These are phyloP conservation scores for Cheilosia soror DNA, from an alignment of 2,888 invertebrate genomes.

Conservation along the genomic window DNA sequence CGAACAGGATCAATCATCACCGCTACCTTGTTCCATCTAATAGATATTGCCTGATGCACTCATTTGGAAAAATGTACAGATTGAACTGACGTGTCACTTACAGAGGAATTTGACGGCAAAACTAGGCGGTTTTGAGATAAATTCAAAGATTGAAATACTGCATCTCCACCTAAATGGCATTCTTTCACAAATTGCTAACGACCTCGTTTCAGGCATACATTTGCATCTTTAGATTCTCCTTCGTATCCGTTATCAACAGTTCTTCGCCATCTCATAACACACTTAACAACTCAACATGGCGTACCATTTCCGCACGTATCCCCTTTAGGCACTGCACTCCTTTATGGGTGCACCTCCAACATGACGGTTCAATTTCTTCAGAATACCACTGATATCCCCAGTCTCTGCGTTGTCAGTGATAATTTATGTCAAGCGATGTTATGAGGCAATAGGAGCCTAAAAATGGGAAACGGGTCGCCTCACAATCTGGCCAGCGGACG, in stretches of 20 bases:
- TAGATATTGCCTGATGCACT: slow-evolving; percentile 10
- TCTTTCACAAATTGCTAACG: slow-evolving; percentile 25
- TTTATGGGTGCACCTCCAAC: slow-evolving; percentile 26
- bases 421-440: slow-evolving; percentile 66
- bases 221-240: slow-evolving; percentile 1
- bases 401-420: slow-evolving; percentile 57
- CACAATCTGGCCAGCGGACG: slow-evolving; percentile 16
- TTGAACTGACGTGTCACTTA: slow-evolving; percentile 2
- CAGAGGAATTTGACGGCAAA: slow-evolving; percentile 5
- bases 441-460: slow-evolving; percentile 41
- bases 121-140: slow-evolving; percentile 11
- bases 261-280: slow-evolving; percentile 50
- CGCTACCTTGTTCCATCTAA: too few species aligned
- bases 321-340: too few species aligned
- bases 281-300: slow-evolving; percentile 57
- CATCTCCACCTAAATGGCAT: slow-evolving; percentile 1
- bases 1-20: slow-evolving; percentile 47
- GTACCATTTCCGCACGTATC: too few species aligned
- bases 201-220: background rate
- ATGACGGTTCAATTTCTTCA: slow-evolving; percentile 61
- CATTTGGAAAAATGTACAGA: slow-evolving; percentile 27
- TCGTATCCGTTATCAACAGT: slow-evolving; percentile 7
- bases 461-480: slow-evolving; percentile 32
- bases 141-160: background rate
- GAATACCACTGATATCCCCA: background rate